Conservation (phyloP, 1,140 invertebrate species). For the Arctopsyche grandis region DNA sequence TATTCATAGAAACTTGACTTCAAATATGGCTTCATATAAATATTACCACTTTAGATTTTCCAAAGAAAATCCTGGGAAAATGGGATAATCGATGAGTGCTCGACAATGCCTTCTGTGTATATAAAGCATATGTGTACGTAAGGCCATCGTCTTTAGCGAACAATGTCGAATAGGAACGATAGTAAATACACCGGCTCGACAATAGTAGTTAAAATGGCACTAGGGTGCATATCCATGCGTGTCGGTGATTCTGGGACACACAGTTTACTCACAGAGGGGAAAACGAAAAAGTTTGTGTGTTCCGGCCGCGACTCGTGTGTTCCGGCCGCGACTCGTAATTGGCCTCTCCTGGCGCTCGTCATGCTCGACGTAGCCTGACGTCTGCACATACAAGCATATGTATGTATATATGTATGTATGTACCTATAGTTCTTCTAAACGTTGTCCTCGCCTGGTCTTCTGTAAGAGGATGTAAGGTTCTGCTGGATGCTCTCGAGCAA, state of each 20-base stretch:
- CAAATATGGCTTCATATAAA: too few species aligned
- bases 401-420: background rate
- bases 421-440: too few species aligned
- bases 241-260: background rate
- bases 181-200: too few species aligned
- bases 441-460: background rate
- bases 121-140: too few species aligned
- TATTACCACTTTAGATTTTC: too few species aligned
- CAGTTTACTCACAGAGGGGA: background rate
- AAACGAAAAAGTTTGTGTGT: slow-evolving; percentile 10
- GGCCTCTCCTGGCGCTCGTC: slow-evolving; percentile 25
- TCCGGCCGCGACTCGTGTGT: background rate
- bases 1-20: too few species aligned
- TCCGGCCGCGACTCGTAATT: slow-evolving; percentile 8
- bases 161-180: too few species aligned
- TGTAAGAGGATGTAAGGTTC: background rate
- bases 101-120: too few species aligned
- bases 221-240: background rate
- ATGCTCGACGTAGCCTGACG: slow-evolving; percentile 39
- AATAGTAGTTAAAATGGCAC: too few species aligned
- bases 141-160: too few species aligned
- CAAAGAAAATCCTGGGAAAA: too few species aligned
- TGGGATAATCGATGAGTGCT: too few species aligned
- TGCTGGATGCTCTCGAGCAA: background rate
- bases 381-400: background rate